Evolutionary conservation across 2,888 invertebrate species (phyloP).

Genomic region (Notodonta ziczac): DNA sequence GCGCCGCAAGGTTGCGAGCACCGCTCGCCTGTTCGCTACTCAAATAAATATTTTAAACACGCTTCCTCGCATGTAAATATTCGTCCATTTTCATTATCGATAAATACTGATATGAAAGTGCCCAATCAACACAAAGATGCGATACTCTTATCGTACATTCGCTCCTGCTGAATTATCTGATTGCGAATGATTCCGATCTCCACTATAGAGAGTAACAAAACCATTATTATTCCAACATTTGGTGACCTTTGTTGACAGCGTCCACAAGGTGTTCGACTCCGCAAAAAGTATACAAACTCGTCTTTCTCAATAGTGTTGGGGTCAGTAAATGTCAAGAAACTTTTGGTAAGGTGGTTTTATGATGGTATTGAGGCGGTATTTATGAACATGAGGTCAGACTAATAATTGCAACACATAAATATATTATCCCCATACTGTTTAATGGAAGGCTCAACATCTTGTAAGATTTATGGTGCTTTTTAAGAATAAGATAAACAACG

Average conservation of each 20-base stretch:
- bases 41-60: conserved; percentile 37
- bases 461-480: background rate
- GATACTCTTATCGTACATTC: conserved; percentile 63
- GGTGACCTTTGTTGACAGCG: conserved; percentile 63
- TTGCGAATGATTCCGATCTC: conserved; percentile 14
- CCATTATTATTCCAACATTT: conserved; percentile 47
- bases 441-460: background rate
- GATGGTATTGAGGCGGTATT: background rate
- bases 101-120: conserved; percentile 6
- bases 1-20: conserved; percentile 75
- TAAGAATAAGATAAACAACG: background rate
- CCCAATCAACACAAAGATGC: conserved; percentile 22
- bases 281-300: conserved; percentile 65
- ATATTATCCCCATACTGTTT: background rate
- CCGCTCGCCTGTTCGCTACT: conserved; percentile 28
- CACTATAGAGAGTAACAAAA: conserved; percentile 25
- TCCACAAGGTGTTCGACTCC: conserved; percentile 60
- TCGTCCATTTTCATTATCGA: background rate
- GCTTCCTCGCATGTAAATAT: conserved; percentile 22
- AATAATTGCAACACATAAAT: background rate
- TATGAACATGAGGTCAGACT: background rate
- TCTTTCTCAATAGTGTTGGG: conserved; percentile 52
- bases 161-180: conserved; percentile 50
- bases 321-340: conserved; percentile 67
- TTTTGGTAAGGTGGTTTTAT: conserved; percentile 50